Evolutionary conservation across 2,113 vertebrate genomes (phyloP).

Genomic region (Alouatta palliata): DNA sequence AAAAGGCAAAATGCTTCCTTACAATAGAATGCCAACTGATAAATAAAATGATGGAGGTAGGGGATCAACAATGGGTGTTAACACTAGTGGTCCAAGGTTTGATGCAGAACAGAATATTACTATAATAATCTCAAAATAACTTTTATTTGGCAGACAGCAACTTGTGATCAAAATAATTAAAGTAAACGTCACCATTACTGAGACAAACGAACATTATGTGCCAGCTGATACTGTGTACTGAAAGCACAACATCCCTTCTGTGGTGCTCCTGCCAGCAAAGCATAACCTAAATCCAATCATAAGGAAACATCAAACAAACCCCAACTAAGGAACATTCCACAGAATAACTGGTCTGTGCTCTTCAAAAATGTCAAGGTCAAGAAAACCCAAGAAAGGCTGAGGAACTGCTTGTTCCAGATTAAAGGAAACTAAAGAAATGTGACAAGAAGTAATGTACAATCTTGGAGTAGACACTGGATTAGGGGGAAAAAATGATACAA

Average conservation of each 20-base stretch:
- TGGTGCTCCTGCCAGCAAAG: background rate
- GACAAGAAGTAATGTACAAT: background rate
- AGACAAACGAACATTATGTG: background rate
- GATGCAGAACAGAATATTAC: background rate
- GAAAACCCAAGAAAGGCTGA: background rate
- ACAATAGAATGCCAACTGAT: background rate
- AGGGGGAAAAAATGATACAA: background rate
- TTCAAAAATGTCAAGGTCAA: background rate
- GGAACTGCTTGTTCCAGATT: background rate
- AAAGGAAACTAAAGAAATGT: background rate
- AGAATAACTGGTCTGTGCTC: background rate
- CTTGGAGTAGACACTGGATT: background rate
- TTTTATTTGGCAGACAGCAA: background rate
- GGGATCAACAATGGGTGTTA: background rate
- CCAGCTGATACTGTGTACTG: background rate
- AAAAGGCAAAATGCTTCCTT: constrained; percentile 4
- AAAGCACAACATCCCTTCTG: background rate
- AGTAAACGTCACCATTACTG: background rate
- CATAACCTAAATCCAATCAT: background rate
- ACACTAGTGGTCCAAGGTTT: background rate
- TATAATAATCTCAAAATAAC: background rate
- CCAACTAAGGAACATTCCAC: background rate
- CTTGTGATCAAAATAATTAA: background rate
- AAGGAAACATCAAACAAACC: background rate
- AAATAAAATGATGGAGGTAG: background rate